Conservation (phyloP, 2,797 vertebrate species). For the Melanotaenia maccullochi region DNA sequence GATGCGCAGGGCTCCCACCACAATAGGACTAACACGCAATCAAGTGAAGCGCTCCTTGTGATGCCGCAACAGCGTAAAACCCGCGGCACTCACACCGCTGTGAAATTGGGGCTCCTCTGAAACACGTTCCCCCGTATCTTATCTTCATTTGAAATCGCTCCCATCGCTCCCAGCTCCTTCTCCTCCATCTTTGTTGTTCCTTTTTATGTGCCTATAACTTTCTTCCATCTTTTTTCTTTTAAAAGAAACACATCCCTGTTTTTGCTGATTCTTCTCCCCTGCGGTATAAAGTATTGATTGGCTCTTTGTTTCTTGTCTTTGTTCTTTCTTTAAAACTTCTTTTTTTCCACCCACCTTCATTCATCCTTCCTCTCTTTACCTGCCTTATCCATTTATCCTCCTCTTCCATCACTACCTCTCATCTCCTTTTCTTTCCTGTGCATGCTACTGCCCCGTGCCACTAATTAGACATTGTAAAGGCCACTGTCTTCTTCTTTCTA, state of each 20-base stretch:
- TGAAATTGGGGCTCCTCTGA: constrained; percentile 63
- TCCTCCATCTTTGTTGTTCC: constrained; percentile 51
- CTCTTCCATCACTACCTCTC: neutral
- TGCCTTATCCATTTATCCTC: constrained; percentile 11
- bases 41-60: constrained; percentile 52
- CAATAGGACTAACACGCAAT: constrained; percentile 58
- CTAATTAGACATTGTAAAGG: constrained; percentile 35
- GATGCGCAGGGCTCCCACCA: constrained; percentile 45
- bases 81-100: constrained; percentile 47
- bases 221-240: constrained; percentile 38
- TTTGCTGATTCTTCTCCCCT: constrained; percentile 24
- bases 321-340: constrained; percentile 12
- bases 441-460: neutral
- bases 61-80: constrained; percentile 31
- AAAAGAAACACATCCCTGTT: constrained; percentile 29
- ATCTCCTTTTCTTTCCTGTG: constrained; percentile 1
- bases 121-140: constrained; percentile 47
- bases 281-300: constrained; percentile 31
- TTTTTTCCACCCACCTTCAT: constrained; percentile 34
- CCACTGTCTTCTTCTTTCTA: constrained; percentile 6
- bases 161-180: constrained; percentile 37
- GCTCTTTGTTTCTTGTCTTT: constrained; percentile 5
- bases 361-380: constrained; percentile 13
- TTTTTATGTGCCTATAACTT: constrained; percentile 34
- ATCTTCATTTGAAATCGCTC: constrained; percentile 50